A percentile compares a stretch with the other conserved stretches of the same genome.
phyloP scores from a whole-genome alignment of 2,113 vertebrate species.

The Anser brachyrhynchus region DNA sequence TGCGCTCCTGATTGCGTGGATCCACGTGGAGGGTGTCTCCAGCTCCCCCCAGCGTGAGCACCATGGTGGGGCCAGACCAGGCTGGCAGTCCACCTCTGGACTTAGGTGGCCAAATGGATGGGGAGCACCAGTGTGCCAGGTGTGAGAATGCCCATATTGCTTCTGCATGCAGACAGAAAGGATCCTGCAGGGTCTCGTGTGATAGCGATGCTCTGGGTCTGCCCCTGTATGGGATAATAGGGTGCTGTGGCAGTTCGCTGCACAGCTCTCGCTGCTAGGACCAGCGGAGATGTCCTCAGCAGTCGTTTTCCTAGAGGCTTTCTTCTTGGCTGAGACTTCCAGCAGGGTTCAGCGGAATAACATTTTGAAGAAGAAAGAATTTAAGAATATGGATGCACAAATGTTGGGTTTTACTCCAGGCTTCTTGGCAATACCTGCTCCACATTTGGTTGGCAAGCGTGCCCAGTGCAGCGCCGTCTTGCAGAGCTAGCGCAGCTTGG shows the following conservation, averaged over 20 bases:
- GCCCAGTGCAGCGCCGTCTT: not conserved
- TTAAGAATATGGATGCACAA: slow-evolving; percentile 66
- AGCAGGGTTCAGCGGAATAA: slow-evolving; percentile 13
- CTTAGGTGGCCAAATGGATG: fast-evolving
- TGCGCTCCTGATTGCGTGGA: not conserved
- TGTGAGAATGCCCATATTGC: not conserved
- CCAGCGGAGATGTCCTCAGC: not conserved
- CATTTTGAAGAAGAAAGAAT: not conserved
- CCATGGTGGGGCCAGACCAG: not conserved
- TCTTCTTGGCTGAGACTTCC: slow-evolving; percentile 35
- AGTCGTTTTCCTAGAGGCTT: slow-evolving; percentile 4
- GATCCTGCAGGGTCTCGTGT: not conserved
- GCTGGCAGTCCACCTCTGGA: not conserved
- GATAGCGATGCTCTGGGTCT: not conserved
- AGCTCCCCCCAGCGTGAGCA: not conserved
- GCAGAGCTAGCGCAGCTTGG: not conserved
- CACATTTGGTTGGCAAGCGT: not conserved
- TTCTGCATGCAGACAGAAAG: not conserved
- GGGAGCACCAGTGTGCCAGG: not conserved
- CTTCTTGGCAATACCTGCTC: slow-evolving; percentile 57
- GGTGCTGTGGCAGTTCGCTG: not conserved
- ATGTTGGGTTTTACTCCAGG: slow-evolving; percentile 54
- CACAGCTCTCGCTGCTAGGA: not conserved
- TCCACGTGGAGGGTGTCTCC: fast-evolving
- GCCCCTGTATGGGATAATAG: not conserved